Evolutionary conservation across 2,113 vertebrate species (phyloP), one percentile per base, ranked within the genome.

Genomic region (Mionectes macconnelli): DNA sequence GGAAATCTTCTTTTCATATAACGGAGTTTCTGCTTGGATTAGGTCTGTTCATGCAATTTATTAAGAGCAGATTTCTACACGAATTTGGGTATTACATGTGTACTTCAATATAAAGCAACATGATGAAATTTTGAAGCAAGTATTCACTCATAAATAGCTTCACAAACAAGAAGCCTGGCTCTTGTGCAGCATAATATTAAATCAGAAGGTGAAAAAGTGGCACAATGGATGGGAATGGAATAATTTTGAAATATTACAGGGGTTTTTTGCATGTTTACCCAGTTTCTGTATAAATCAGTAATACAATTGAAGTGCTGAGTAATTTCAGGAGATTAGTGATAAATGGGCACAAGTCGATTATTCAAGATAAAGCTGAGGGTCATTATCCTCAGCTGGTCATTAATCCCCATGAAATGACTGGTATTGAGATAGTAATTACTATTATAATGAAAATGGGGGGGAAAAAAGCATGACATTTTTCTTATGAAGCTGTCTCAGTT

Each of bases 301-400:
- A 88, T 79, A 91, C 76, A 91, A 92, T 68, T 62, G 37, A 73
- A 94, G 37, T 62, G 63, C 84, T 78, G 68, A 87, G 62, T 86
- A 92, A 87, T 95, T 96, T 85, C 84, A 90, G 56, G 66, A 83
- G 75, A 96, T 96, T 80, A 93, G 76, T 84, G 86, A 95, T 76
- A 66, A 87, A 90, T 69, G 78, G 63, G 70, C 89, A 96, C 75
- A 37, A 87, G 85, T n/a, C 85, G 89, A 88, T 95, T 92, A 82
- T 40, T 79, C 89, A 57, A 77, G 79, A 89, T 74, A 97, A 75
- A 96, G 69, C 70, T 62, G 90, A 93, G 74, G 55, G 76, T 95
- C 93, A 94, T 88, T 97, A 96, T 96, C 83, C 83, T 73, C 76
- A 96, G 74, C 69, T 82, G 94, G 19, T 90, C 89, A 96, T 95